These are phyloP conservation scores for Metopolophium dirhodum DNA, from an alignment of 1,140 invertebrate genomes.

Conservation along the genomic window DNA sequence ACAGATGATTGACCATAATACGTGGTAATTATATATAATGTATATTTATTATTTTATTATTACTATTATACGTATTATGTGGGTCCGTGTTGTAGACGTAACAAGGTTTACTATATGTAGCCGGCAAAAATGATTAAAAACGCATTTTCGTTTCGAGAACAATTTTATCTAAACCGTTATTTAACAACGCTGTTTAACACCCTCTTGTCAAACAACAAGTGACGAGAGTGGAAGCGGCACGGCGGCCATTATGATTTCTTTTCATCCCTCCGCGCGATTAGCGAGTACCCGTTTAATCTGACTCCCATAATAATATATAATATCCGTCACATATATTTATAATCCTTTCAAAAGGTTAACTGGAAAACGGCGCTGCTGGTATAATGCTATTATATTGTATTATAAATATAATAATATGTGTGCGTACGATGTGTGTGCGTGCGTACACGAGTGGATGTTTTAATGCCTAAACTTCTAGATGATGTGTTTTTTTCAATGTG, in stretches of 20 bases:
- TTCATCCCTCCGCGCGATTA: constrained; percentile 45
- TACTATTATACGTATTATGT: not conserved
- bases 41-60: not conserved
- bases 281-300: constrained; percentile 50
- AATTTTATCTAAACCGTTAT: constrained; percentile 32
- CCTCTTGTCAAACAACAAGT: constrained; percentile 36
- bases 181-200: constrained; percentile 33
- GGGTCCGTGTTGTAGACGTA: not conserved
- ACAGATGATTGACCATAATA: not conserved
- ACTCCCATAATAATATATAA: constrained; percentile 40
- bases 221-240: not conserved
- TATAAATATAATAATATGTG: not conserved
- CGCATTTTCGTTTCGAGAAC: not conserved
- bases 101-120: not conserved
- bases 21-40: constrained; percentile 25
- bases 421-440: not conserved
- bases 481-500: constrained; percentile 20
- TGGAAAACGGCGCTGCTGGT: not conserved
- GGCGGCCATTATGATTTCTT: constrained; percentile 39
- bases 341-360: constrained; percentile 48
- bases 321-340: constrained; percentile 11
- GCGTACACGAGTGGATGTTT: not conserved
- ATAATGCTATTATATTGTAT: constrained; percentile 43
- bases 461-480: constrained; percentile 33
- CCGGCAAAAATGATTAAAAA: constrained; percentile 33